Evolutionary conservation across 2,888 invertebrate genomes (phyloP).

Genomic region (Xylocampa areola): DNA sequence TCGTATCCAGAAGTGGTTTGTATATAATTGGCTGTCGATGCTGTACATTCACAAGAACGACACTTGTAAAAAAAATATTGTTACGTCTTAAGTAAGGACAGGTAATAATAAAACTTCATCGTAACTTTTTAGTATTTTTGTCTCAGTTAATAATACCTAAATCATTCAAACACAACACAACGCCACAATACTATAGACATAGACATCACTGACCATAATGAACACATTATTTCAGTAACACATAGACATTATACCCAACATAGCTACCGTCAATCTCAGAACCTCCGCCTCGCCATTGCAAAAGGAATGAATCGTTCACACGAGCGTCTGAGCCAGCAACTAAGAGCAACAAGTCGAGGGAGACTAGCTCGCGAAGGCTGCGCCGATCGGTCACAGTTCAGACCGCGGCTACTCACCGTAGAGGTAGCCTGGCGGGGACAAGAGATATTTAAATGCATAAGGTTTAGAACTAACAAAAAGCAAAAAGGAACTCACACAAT

Average conservation of each 20-base stretch:
- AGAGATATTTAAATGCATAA: slow-evolving; percentile 3
- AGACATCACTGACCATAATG: too few species aligned
- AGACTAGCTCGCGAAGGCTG: slow-evolving; percentile 33
- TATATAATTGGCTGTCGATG: not conserved
- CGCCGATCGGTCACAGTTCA: slow-evolving; percentile 62
- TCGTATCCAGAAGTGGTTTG: slow-evolving; percentile 12
- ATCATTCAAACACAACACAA: too few species aligned
- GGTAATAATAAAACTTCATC: too few species aligned
- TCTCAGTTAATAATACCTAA: too few species aligned
- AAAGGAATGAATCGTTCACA: slow-evolving; percentile 25
- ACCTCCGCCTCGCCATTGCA: not conserved
- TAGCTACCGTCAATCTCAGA: not conserved
- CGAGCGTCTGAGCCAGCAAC: slow-evolving; percentile 9
- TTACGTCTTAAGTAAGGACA: too few species aligned
- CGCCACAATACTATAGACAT: too few species aligned
- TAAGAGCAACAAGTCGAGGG: slow-evolving; percentile 23
- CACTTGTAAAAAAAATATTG: not conserved
- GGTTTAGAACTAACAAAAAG: not conserved
- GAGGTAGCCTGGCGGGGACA: slow-evolving; percentile 6
- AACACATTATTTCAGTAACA: too few species aligned
- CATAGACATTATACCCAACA: too few species aligned
- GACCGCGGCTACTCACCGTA: slow-evolving; percentile 33
- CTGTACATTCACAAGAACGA: not conserved
- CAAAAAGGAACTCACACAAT: too few species aligned
- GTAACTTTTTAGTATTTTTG: too few species aligned